These are phyloP conservation scores for Enteromius paludinosus DNA, from an alignment of 2,797 vertebrate genomes.

Conservation along the genomic window DNA sequence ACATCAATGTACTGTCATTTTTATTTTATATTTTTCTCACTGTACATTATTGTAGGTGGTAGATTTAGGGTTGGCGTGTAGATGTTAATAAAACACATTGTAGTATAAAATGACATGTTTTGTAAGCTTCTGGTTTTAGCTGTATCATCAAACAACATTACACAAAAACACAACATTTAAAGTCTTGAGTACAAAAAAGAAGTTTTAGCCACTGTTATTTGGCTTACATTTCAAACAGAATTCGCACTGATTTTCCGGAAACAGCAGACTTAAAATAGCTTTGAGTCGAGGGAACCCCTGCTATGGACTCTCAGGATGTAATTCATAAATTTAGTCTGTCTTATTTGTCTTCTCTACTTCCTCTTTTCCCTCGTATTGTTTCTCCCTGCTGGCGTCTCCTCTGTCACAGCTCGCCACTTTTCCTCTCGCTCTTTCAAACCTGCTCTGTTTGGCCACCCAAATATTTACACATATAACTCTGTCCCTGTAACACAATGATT, in stretches of 20 bases:
- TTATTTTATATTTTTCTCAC: too few relatives aligned
- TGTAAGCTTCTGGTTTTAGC: too few relatives aligned
- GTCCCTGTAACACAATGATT: slow-evolving; percentile 1
- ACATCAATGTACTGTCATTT: too few relatives aligned
- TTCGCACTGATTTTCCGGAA: not conserved
- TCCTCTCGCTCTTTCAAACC: slow-evolving; percentile 20
- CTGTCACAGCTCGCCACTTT: slow-evolving; percentile 40
- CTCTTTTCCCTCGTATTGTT: slow-evolving; percentile 47
- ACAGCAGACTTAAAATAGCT: slow-evolving; percentile 3
- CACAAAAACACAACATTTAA: not conserved
- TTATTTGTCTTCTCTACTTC: slow-evolving; percentile 52
- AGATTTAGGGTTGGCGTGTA: too few relatives aligned
- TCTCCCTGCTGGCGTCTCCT: slow-evolving; percentile 44
- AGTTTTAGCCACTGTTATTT: not conserved
- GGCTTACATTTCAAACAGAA: not conserved
- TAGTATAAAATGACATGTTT: too few relatives aligned
- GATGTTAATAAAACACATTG: too few relatives aligned
- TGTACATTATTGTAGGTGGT: too few relatives aligned
- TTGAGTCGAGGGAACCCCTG: slow-evolving; percentile 23
- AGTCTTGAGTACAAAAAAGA: not conserved
- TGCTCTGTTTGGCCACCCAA: not conserved
- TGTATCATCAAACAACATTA: not conserved
- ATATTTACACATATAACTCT: not conserved
- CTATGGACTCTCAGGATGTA: slow-evolving; percentile 49
- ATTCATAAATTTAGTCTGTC: slow-evolving; percentile 58